Percentiles rank a stretch among this genome's conserved stretches.
These are phyloP conservation scores for Amphiprion ocellaris DNA, from an alignment of 2,113 vertebrate genomes.

Conservation along the genomic window DNA sequence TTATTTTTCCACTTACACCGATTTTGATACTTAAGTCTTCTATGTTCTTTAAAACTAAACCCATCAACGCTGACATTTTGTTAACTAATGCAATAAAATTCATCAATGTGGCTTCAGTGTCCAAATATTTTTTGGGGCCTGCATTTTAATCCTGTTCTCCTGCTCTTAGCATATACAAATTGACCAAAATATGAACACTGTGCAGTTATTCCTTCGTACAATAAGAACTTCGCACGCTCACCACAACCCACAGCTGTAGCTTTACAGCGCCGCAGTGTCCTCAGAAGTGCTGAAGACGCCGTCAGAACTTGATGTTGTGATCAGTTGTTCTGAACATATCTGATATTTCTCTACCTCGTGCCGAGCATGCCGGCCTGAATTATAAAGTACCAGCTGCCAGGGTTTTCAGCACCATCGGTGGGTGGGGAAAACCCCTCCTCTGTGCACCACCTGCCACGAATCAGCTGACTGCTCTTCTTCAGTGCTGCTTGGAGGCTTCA, in stretches of 20 bases:
- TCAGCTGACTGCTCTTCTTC: conserved; percentile 47
- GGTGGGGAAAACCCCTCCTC: conserved; percentile 40
- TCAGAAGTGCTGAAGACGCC: conserved; percentile 19
- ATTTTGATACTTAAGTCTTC: no score
- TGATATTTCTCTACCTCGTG: conserved; percentile 48
- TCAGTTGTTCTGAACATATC: conserved; percentile 57
- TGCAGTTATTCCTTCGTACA: no score
- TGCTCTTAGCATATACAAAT: no score
- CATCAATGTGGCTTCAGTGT: no score
- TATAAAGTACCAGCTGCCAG: conserved; percentile 68
- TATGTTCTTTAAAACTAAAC: no score
- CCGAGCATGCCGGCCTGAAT: conserved; percentile 51
- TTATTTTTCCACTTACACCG: no score
- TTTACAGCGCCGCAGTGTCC: background rate
- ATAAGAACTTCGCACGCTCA: no score
- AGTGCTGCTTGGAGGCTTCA: conserved; percentile 29
- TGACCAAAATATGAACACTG: no score
- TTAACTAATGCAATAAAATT: no score
- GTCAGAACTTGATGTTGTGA: conserved; percentile 35
- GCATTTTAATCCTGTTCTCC: no score
- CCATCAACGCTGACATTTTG: no score
- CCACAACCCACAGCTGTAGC: background rate
- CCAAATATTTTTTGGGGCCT: no score
- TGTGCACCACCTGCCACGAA: conserved; percentile 56
- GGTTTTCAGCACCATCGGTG: conserved; percentile 48